Evolutionary conservation across 2,797 vertebrate species (phyloP).

Genomic region (Fistularia commersonii): DNA sequence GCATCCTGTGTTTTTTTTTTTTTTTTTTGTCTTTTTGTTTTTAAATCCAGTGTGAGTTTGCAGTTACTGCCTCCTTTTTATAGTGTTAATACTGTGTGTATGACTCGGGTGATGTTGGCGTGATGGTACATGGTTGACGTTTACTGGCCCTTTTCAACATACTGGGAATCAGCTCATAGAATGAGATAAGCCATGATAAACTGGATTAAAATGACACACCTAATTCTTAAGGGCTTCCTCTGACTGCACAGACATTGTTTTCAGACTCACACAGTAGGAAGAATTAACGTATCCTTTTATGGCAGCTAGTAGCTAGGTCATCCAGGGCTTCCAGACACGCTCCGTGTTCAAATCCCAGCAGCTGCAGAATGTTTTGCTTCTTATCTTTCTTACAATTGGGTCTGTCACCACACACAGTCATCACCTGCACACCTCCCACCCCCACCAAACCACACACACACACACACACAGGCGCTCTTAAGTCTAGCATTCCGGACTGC

Average conservation of each 20-base stretch:
- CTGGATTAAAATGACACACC: conserved; percentile 39
- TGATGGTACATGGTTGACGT: conserved; percentile 24
- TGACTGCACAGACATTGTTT: conserved; percentile 63
- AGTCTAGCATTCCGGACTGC: no score
- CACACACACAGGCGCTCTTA: no score
- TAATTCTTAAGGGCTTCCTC: conserved; percentile 78
- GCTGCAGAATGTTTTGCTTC: conserved; percentile 68
- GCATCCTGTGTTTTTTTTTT: conserved; percentile 39
- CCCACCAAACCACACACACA: not conserved
- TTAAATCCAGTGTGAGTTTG: conserved; percentile 48
- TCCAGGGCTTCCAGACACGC: conserved; percentile 81
- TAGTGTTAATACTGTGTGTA: conserved; percentile 53
- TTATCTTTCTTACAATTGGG: conserved; percentile 8
- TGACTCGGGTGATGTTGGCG: conserved; percentile 21
- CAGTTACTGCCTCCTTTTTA: conserved; percentile 57
- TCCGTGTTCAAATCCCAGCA: conserved; percentile 70
- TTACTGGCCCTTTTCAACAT: conserved; percentile 39
- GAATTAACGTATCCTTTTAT: conserved; percentile 61
- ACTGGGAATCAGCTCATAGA: conserved; percentile 52
- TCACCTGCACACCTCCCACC: conserved; percentile 27
- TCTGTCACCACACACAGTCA: conserved; percentile 16
- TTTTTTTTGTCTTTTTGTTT: conserved; percentile 19
- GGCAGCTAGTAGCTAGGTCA: conserved; percentile 84
- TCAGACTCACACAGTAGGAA: conserved; percentile 60
- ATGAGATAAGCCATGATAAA: conserved; percentile 74